Evolutionary conservation across 2,888 invertebrate genomes (phyloP).

Genomic region (Blomia tropicalis): DNA sequence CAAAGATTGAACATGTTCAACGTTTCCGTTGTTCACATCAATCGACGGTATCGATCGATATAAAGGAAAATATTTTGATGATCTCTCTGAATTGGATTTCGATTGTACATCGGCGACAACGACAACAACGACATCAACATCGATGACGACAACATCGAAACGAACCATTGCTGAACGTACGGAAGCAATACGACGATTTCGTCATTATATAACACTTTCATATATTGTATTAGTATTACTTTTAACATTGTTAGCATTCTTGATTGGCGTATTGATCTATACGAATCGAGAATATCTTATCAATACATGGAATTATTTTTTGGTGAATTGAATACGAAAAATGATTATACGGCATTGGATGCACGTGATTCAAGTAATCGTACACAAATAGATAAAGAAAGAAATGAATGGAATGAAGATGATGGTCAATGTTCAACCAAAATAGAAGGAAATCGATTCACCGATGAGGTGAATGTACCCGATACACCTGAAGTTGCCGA

Average conservation of each 20-base stretch:
- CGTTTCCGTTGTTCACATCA: slow-evolving; percentile 2
- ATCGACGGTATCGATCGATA: slow-evolving; percentile 1
- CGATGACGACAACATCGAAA: background rate
- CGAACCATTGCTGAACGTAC: background rate
- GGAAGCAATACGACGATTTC: background rate
- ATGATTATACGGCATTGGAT: background rate
- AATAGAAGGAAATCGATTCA: no score
- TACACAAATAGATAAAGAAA: no score
- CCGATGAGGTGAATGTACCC: no score
- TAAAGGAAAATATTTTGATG: slow-evolving; percentile 18
- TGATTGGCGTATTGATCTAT: slow-evolving; percentile 46
- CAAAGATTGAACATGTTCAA: background rate
- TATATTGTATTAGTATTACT: slow-evolving; percentile 42
- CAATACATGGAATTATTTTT: slow-evolving; percentile 35
- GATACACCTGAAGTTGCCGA: no score
- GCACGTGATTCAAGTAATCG: no score
- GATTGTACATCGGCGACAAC: background rate
- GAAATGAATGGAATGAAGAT: no score
- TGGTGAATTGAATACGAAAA: slow-evolving; percentile 29
- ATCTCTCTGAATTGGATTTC: slow-evolving; percentile 13
- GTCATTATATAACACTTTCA: slow-evolving; percentile 34
- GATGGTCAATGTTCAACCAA: no score
- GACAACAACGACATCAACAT: background rate
- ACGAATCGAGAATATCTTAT: slow-evolving; percentile 46
- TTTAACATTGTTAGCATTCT: slow-evolving; percentile 43